A percentile compares a stretch with the other conserved stretches of the same genome.
Evolutionary conservation across 2,113 vertebrate genomes (phyloP).

Genomic region (Salvelinus namaycush): DNA sequence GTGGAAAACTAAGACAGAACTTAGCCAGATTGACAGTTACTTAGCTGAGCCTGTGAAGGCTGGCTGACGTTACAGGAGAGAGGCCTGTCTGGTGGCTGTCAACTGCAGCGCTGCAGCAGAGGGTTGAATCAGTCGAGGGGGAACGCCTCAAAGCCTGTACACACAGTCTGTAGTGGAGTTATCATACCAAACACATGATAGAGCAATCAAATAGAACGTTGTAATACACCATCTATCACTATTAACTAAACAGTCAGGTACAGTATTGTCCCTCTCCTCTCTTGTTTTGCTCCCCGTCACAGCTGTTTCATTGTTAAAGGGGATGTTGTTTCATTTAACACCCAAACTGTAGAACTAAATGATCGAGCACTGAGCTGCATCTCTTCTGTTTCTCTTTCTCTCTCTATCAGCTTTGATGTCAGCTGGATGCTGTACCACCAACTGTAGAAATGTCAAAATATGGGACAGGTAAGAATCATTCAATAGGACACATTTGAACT

Average conservation of each 20-base stretch:
- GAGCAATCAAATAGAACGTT: neutral
- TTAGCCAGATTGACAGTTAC: conserved; percentile 9
- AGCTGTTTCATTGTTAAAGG: no score
- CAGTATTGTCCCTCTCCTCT: no score
- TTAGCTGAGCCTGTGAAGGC: conserved; percentile 13
- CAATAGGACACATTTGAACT: neutral
- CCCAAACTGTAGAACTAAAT: no score
- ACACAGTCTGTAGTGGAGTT: neutral
- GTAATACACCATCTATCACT: no score
- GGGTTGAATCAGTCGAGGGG: conserved; percentile 26
- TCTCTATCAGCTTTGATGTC: conserved; percentile 71
- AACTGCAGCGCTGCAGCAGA: conserved; percentile 14
- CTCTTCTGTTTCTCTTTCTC: neutral
- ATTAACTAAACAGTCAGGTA: no score
- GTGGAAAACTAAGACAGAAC: neutral
- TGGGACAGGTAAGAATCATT: conserved; percentile 73
- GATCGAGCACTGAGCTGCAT: no score
- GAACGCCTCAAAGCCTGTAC: neutral
- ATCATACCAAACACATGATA: neutral
- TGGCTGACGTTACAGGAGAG: neutral
- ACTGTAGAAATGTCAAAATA: conserved; percentile 79
- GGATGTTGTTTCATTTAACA: no score
- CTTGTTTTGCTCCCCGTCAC: no score
- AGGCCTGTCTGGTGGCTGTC: conserved; percentile 19
- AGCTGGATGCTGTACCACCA: conserved; percentile 77